Evolutionary conservation across 2,113 vertebrate genomes (phyloP).

Genomic region (Psittacara wagleri): DNA sequence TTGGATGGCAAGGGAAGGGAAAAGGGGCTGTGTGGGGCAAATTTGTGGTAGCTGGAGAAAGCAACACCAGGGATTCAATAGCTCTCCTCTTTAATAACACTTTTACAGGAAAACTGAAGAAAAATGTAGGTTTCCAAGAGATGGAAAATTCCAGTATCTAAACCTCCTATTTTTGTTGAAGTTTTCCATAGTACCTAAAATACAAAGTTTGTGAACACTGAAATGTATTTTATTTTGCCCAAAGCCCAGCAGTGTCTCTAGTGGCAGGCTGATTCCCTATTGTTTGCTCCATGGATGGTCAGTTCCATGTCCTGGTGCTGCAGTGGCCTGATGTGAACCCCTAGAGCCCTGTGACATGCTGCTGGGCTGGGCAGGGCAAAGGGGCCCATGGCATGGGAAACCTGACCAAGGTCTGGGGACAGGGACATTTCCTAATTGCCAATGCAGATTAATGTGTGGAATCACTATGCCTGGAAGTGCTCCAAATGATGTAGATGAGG

Average conservation of each 20-base stretch:
- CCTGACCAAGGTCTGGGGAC: not conserved
- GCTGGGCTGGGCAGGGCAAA: not conserved
- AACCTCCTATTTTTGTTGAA: not conserved
- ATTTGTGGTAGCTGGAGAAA: not conserved
- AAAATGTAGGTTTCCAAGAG: not conserved
- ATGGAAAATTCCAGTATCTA: not conserved
- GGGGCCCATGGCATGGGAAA: not conserved
- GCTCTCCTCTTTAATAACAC: not conserved
- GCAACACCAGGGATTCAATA: not conserved
- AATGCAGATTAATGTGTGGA: not conserved
- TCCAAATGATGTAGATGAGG: not conserved
- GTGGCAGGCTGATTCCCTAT: not conserved
- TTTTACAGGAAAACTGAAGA: not conserved
- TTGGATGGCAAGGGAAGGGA: not conserved
- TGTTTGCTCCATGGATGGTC: accelerated
- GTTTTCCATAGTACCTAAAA: not conserved
- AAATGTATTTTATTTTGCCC: not conserved
- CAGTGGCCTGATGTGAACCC: not conserved
- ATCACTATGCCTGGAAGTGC: not conserved
- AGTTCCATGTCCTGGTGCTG: accelerated
- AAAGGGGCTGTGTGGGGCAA: not conserved
- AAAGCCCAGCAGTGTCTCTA: not conserved
- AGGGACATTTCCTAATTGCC: not conserved
- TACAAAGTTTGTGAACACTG: not conserved
- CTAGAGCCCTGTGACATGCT: accelerated